These are phyloP conservation scores for Pogonomyrmex californicus DNA, from an alignment of 1,140 invertebrate genomes.

Conservation along the genomic window DNA sequence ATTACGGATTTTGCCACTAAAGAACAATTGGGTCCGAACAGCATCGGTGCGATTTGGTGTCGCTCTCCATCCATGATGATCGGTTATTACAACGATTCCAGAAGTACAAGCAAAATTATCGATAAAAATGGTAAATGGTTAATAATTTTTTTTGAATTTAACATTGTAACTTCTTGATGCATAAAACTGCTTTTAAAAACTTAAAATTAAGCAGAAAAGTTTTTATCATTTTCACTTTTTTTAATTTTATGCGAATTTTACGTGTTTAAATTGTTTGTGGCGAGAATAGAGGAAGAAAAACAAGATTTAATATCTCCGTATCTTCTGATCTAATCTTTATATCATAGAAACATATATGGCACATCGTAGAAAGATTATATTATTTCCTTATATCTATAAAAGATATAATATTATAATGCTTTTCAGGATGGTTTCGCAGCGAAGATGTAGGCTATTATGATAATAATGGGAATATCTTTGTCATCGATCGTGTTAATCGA, in stretches of 20 bases:
- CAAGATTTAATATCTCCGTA: no score
- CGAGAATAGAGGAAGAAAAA: no score
- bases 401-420: background rate
- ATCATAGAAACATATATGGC: background rate
- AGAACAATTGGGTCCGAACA: background rate
- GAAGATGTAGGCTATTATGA: conserved; percentile 88
- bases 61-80: background rate
- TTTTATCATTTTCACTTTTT: no score
- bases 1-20: background rate
- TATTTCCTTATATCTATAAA: background rate
- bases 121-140: background rate
- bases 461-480: conserved; percentile 84
- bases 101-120: background rate
- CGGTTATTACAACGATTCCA: background rate
- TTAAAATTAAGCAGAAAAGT: no score
- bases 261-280: no score
- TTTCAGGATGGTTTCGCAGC: conserved; percentile 87
- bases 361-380: background rate
- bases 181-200: background rate
- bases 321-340: no score
- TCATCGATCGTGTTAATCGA: conserved; percentile 88
- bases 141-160: background rate
- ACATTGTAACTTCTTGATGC: background rate
- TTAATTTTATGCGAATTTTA: no score
- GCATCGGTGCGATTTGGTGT: background rate